These are phyloP conservation scores for Drosophila orena DNA, from an alignment of 1,140 invertebrate species.

Conservation along the genomic window DNA sequence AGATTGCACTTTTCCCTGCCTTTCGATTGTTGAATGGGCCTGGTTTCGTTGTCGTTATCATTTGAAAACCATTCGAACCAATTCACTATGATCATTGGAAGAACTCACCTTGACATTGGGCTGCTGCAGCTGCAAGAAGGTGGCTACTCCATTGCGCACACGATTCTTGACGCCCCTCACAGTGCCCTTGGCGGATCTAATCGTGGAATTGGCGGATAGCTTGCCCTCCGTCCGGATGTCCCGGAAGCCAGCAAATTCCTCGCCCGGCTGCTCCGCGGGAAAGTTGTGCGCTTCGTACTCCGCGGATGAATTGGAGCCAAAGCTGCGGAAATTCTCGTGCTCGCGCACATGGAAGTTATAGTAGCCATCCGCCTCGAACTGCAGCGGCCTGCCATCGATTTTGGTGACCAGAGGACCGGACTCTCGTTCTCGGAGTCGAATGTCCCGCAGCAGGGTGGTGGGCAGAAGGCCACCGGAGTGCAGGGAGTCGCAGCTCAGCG, in stretches of 20 bases:
- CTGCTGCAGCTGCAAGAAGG: constrained; percentile 93
- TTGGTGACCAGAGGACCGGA: constrained; percentile 34
- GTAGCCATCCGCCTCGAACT: constrained; percentile 90
- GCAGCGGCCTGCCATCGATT: constrained; percentile 69
- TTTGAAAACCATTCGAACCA: no score
- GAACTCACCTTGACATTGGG: constrained; percentile 89
- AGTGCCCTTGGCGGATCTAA: constrained; percentile 95
- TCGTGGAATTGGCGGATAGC: constrained; percentile 87
- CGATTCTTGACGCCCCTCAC: constrained; percentile 97
- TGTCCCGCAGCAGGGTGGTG: constrained; percentile 69
- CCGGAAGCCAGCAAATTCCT: constrained; percentile 92
- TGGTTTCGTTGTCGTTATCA: background rate
- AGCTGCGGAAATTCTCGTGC: constrained; percentile 86
- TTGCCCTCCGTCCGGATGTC: constrained; percentile 89
- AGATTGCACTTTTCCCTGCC: constrained; percentile 4
- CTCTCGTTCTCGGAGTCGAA: constrained; percentile 35
- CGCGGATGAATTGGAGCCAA: constrained; percentile 82
- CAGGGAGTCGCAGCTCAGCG: constrained; percentile 80
- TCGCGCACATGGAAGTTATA: constrained; percentile 94
- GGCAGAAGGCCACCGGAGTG: constrained; percentile 68
- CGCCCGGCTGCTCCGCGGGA: constrained; percentile 71
- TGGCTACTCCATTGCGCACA: constrained; percentile 96
- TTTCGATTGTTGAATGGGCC: background rate
- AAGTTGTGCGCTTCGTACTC: constrained; percentile 68
- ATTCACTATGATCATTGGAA: no score